Evolutionary conservation across 2,797 vertebrate species (phyloP).

Genomic region (Aplochiton taeniatus): DNA sequence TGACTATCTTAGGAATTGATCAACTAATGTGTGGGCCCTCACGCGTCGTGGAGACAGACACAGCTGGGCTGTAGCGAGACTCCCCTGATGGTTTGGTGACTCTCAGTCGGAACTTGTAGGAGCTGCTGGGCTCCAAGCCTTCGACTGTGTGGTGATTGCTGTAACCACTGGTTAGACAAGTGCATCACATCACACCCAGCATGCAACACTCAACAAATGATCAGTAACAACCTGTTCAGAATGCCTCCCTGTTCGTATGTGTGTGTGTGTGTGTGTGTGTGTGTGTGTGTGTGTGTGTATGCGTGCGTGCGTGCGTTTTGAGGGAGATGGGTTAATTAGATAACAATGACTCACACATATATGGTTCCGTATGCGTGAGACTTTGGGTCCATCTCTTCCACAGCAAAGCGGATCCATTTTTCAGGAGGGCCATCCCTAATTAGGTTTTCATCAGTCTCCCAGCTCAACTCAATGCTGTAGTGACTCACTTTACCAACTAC

Average conservation of each 20-base stretch:
- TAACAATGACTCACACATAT: constrained; percentile 47
- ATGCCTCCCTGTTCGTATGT: too few species aligned
- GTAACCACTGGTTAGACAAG: constrained; percentile 34
- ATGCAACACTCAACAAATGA: too few species aligned
- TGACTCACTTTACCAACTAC: constrained; percentile 64
- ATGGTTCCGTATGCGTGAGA: constrained; percentile 34
- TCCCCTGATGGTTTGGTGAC: constrained; percentile 54
- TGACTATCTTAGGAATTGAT: too few species aligned
- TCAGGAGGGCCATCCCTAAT: constrained; percentile 42
- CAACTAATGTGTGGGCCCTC: constrained; percentile 41
- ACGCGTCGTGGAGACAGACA: constrained; percentile 58
- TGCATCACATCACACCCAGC: too few species aligned
- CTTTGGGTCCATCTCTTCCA: constrained; percentile 54
- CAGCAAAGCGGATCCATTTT: constrained; percentile 47
- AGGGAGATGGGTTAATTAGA: too few species aligned
- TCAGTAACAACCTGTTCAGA: too few species aligned
- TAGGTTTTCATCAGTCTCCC: constrained; percentile 48
- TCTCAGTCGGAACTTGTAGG: constrained; percentile 59
- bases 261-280: too few species aligned
- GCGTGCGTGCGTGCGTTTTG: too few species aligned
- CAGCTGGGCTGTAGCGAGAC: constrained; percentile 37
- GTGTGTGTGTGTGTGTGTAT: too few species aligned
- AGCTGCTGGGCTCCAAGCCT: constrained; percentile 57
- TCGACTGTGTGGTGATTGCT: constrained; percentile 35
- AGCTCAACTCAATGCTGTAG: constrained; percentile 63